Base-by-base conservation (phyloP, 2,888 invertebrate genomes). In the Drosophila aldrichi region DNA sequence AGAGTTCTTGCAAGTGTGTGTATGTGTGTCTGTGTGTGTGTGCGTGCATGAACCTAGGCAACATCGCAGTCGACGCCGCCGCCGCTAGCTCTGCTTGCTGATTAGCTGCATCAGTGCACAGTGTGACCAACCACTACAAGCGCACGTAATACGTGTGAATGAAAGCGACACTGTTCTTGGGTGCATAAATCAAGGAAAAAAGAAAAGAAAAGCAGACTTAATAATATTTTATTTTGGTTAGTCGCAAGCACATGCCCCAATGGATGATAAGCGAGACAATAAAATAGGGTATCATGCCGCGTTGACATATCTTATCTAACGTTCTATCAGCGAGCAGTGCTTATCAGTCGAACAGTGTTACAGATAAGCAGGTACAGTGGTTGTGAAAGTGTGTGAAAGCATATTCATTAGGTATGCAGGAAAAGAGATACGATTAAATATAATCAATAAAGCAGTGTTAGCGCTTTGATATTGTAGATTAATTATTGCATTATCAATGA, bases 131-230 rank as follows among this genome's bases (percentile, higher is more conserved):
- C 38, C 22, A n/a, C 32, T 52, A 57, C n/a, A 51, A 68, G 56
- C 52, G 29, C 54, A 9, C 36, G 14, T 5, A 16, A 25, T 58
- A 52, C 22, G 18, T 54, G 60, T 78, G 81, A 81, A 78, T 77
- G 81, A 77, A 77, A 77, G 77, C 72, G 81, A 77, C 54, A 77
- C 62, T 71, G 61, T 18, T 70, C 69, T 64, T 62, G n/a, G 48
- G 56, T 52, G 40, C 48, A 74, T 59, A 65, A 79, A 69, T 79
- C 22, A 14, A 16, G 51, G 22, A 14, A 8, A 20, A 49, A 32
- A 32, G 14, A 9, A 20, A 52, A 8, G 8, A 20, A 36, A 18
- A 32, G 3, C 2, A 18, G 32, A 49, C 3, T 36, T 16, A 34
- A 25, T 22, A 22, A 22, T 25, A 25, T 38, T 29, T 46, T 22